phyloP scores from a whole-genome alignment of 2,797 vertebrate genomes.

The Falco novaeseelandiae region DNA sequence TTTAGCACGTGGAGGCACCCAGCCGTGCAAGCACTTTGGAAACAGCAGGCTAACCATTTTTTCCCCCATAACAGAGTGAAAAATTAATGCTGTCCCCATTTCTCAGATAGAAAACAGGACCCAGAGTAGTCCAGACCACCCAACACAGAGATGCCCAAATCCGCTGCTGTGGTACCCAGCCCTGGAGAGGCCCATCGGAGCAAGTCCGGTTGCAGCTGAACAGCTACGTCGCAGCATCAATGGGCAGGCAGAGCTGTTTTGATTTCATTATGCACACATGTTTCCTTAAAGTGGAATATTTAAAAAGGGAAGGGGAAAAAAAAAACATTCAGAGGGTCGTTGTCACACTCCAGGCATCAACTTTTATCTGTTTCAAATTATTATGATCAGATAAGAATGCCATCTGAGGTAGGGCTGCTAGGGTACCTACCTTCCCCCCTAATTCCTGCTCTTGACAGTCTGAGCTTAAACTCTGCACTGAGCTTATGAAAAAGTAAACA shows the following conservation, averaged over 20 bases:
- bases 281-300: background rate
- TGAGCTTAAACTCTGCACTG: background rate
- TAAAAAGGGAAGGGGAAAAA: background rate
- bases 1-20: background rate
- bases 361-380: background rate
- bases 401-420: background rate
- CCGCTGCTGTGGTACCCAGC: background rate
- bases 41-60: background rate
- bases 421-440: background rate
- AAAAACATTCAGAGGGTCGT: background rate
- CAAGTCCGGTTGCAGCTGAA: background rate
- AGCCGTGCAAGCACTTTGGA: rapidly evolving
- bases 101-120: background rate
- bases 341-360: background rate
- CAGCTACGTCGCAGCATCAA: background rate
- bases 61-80: background rate
- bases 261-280: background rate
- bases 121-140: background rate
- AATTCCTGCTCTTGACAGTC: background rate
- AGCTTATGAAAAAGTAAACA: background rate
- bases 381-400: background rate
- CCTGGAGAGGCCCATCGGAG: background rate
- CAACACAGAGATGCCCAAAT: no score
- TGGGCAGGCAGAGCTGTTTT: background rate
- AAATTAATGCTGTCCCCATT: background rate